Conservation (phyloP, 2,797 vertebrate species). For the Spinus olivaceus region DNA sequence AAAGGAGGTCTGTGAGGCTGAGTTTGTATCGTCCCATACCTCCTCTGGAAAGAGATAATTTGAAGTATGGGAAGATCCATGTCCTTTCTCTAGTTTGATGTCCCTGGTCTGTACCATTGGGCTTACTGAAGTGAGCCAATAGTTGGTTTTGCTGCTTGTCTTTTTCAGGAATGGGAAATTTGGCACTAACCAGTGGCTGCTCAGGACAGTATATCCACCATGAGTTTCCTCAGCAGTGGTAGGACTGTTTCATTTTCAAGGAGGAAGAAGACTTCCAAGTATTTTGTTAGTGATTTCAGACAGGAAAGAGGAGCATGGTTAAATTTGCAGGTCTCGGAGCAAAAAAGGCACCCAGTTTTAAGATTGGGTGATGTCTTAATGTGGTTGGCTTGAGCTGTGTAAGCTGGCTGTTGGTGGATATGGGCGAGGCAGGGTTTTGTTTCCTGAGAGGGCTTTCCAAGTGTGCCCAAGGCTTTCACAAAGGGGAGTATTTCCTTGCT, state of each 20-base stretch:
- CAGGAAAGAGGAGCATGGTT: background rate
- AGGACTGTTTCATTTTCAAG: background rate
- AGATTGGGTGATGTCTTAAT: background rate
- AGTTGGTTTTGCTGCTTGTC: background rate
- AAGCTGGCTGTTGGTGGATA: background rate
- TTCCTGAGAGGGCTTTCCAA: background rate
- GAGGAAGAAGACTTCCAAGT: background rate
- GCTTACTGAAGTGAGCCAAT: background rate
- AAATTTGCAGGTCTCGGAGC: background rate
- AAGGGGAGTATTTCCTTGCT: background rate
- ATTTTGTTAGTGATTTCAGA: background rate
- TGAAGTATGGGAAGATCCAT: background rate
- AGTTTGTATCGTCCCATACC: background rate
- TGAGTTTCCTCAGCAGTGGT: background rate
- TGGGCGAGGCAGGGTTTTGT: accelerated
- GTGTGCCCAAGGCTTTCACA: background rate
- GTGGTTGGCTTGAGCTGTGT: background rate
- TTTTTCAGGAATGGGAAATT: background rate
- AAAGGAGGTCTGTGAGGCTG: background rate
- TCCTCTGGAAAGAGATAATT: background rate
- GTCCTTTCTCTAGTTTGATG: background rate
- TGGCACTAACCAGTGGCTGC: background rate
- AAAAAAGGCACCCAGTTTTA: background rate
- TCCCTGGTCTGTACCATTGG: background rate
- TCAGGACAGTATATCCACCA: background rate